A percentile compares a stretch with the other conserved stretches of the same genome.
Conservation (phyloP, 2,113 vertebrate species). For the Bubo scandiacus region DNA sequence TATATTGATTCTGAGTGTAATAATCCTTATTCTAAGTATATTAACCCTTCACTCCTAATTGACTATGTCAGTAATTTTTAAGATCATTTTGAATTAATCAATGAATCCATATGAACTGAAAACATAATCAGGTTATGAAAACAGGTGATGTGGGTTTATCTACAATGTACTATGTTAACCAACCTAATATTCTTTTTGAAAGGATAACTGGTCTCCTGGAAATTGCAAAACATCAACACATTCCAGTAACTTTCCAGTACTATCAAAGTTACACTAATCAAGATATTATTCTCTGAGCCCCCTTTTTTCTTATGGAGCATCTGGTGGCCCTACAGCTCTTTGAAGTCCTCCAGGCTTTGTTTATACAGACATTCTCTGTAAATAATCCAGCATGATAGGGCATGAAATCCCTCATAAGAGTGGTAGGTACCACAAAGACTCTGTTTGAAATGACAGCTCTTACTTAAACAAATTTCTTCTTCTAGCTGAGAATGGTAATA, state of each 20-base stretch:
- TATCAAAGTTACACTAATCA: background rate
- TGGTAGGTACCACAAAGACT: background rate
- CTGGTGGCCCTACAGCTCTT: background rate
- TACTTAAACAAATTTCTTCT: background rate
- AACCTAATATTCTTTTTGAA: background rate
- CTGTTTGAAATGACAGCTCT: background rate
- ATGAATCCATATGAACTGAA: background rate
- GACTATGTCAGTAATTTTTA: background rate
- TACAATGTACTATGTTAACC: background rate
- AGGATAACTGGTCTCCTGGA: background rate
- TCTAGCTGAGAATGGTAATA: background rate
- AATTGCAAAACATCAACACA: background rate
- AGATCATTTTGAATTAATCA: background rate
- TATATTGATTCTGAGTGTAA: background rate
- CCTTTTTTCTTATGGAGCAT: background rate
- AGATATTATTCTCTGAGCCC: background rate
- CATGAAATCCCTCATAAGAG: background rate
- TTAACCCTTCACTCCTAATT: background rate
- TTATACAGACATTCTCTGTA: background rate
- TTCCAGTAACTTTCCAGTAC: background rate
- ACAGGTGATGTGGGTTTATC: background rate
- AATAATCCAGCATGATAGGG: background rate
- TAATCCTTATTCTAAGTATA: background rate
- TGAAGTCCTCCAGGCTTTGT: background rate
- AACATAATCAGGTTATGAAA: background rate